These are phyloP conservation scores for Rhinichthys klamathensis DNA, from an alignment of 2,113 vertebrate genomes.

Conservation along the genomic window DNA sequence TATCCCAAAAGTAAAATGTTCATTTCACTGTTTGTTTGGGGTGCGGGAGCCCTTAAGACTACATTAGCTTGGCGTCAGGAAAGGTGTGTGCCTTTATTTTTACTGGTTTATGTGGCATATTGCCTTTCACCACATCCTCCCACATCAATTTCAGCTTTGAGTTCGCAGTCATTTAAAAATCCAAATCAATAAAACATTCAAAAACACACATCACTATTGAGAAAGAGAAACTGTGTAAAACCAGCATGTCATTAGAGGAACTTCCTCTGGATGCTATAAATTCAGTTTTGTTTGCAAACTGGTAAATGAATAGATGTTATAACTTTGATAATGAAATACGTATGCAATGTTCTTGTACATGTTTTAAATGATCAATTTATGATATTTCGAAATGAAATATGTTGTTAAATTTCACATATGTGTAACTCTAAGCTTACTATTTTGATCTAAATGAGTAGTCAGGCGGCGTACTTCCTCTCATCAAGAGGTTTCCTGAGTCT, in stretches of 20 bases:
- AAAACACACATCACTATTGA: neutral
- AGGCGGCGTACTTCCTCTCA: conserved; percentile 51
- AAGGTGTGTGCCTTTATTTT: neutral
- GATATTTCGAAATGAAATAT: neutral
- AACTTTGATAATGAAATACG: neutral
- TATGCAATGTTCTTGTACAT: neutral
- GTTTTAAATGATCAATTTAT: neutral
- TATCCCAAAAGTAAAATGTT: neutral
- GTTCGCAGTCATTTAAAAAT: conserved; percentile 1
- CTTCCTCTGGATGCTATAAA: neutral
- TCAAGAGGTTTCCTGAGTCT: conserved; percentile 55
- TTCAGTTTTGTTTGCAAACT: neutral
- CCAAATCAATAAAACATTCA: neutral
- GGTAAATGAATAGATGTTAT: neutral
- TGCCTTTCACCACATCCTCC: conserved; percentile 46
- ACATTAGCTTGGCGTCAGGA: neutral
- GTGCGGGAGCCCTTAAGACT: neutral
- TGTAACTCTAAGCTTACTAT: neutral
- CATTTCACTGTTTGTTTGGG: neutral
- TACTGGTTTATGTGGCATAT: conserved; percentile 38
- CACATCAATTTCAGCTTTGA: conserved; percentile 11
- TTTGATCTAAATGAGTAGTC: conserved; percentile 20
- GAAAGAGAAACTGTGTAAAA: neutral
- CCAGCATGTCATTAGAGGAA: neutral
- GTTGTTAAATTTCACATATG: neutral